Percentiles rank a stretch among this genome's conserved stretches.
These are phyloP conservation scores for Hemaris fuciformis DNA, from an alignment of 2,888 invertebrate genomes.

Conservation along the genomic window DNA sequence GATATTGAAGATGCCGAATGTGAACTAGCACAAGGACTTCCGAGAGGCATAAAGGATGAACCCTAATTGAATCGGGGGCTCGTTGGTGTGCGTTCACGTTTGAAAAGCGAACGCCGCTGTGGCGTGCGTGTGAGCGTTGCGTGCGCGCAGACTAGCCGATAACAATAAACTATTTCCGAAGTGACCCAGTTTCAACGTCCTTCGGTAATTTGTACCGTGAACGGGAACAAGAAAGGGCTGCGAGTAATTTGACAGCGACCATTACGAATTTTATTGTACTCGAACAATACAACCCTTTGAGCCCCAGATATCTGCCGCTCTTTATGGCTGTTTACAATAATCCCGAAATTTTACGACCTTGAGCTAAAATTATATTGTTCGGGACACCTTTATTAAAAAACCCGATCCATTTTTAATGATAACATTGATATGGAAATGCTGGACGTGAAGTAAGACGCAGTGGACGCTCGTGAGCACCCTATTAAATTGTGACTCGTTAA, in stretches of 20 bases:
- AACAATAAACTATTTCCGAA: slow-evolving; percentile 83
- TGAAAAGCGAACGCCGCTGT: slow-evolving; percentile 58
- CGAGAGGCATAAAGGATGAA: slow-evolving; percentile 63
- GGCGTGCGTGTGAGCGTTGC: slow-evolving; percentile 68
- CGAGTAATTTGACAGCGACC: slow-evolving; percentile 63
- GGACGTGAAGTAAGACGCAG: slow-evolving; percentile 10
- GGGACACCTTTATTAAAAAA: slow-evolving; percentile 1
- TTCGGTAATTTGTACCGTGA: slow-evolving; percentile 78
- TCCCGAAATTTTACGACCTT: slow-evolving; percentile 12
- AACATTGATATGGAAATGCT: slow-evolving; percentile 38
- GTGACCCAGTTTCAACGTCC: slow-evolving; percentile 81
- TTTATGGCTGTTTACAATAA: slow-evolving; percentile 34
- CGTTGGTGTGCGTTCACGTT: slow-evolving; percentile 65
- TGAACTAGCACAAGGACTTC: slow-evolving; percentile 63
- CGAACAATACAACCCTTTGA: slow-evolving; percentile 52
- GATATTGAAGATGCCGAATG: slow-evolving; percentile 60
- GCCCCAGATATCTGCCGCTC: slow-evolving; percentile 48
- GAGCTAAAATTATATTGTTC: slow-evolving; percentile 12
- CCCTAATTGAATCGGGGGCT: slow-evolving; percentile 62
- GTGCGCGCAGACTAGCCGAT: slow-evolving; percentile 77
- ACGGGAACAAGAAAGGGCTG: slow-evolving; percentile 80
- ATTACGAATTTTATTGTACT: slow-evolving; percentile 58
- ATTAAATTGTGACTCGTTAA: slow-evolving; percentile 54
- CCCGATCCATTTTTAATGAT: slow-evolving; percentile 24
- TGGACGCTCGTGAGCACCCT: slow-evolving; percentile 20